Conservation (phyloP, 2,797 vertebrate species). For the Pipistrellus pygmaeus region DNA sequence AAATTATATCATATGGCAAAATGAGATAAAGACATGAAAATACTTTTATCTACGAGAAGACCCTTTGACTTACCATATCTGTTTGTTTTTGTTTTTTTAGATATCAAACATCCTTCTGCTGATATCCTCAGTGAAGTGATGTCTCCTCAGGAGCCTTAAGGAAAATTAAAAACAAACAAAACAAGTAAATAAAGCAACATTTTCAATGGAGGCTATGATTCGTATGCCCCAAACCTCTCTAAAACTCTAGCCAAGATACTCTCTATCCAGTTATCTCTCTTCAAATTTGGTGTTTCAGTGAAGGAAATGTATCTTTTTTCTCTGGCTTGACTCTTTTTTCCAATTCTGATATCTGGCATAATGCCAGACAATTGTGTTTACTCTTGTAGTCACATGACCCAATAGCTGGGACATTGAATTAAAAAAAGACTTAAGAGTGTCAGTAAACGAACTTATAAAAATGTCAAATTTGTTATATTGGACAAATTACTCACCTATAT, state of each 20-base stretch:
- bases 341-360: slow-evolving; percentile 12
- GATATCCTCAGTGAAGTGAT: neutral
- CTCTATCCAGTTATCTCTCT: neutral
- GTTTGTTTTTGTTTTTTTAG: neutral
- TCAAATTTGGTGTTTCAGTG: slow-evolving; percentile 5
- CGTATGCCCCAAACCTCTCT: neutral
- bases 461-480: slow-evolving; percentile 34
- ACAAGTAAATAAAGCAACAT: slow-evolving; percentile 24
- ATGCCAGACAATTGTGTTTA: slow-evolving; percentile 14
- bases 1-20: neutral
- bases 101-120: slow-evolving; percentile 5
- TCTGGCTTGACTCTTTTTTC: neutral
- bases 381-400: slow-evolving; percentile 7
- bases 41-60: neutral
- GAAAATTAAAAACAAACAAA: slow-evolving; percentile 53
- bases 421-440: neutral
- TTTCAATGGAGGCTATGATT: neutral
- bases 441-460: slow-evolving; percentile 38
- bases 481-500: slow-evolving; percentile 45
- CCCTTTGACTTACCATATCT: neutral
- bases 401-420: neutral
- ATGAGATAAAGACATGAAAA: slow-evolving; percentile 2
- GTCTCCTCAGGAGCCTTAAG: neutral
- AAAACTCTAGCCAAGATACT: neutral
- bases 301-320: neutral